These are phyloP conservation scores for Unio delphinus DNA, from an alignment of 2,888 invertebrate genomes.

Conservation along the genomic window DNA sequence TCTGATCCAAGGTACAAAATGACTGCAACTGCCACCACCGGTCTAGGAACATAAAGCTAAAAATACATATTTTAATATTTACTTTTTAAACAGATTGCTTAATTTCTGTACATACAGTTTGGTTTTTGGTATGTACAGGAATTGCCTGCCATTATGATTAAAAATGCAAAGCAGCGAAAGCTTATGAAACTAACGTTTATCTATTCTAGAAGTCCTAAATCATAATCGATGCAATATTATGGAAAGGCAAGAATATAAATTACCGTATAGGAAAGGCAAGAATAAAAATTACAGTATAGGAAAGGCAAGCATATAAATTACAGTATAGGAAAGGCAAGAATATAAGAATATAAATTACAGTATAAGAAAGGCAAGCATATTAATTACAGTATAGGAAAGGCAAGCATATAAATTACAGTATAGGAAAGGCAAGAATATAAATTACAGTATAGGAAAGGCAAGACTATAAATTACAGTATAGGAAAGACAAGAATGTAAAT, in stretches of 20 bases:
- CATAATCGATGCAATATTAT: too few species aligned
- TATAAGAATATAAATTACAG: background rate
- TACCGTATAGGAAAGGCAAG: background rate
- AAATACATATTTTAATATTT: constrained; percentile 6
- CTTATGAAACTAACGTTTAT: background rate
- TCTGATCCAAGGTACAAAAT: constrained; percentile 59
- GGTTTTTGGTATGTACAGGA: too few species aligned
- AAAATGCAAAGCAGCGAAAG: background rate
- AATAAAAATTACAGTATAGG: background rate
- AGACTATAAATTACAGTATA: too few species aligned
- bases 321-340: background rate
- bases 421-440: background rate
- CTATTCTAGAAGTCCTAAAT: background rate
- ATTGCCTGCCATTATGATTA: too few species aligned
- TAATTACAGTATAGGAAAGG: too few species aligned
- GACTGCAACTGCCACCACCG: constrained; percentile 56
- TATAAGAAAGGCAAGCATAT: background rate
- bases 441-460: background rate
- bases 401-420: background rate
- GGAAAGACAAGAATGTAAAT: background rate
- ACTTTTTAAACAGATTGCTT: background rate
- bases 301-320: background rate
- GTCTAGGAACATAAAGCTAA: constrained; percentile 48
- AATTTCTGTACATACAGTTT: too few species aligned
- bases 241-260: background rate